phyloP scores from a whole-genome alignment of 2,113 vertebrate species.

The Madoqua kirkii region DNA sequence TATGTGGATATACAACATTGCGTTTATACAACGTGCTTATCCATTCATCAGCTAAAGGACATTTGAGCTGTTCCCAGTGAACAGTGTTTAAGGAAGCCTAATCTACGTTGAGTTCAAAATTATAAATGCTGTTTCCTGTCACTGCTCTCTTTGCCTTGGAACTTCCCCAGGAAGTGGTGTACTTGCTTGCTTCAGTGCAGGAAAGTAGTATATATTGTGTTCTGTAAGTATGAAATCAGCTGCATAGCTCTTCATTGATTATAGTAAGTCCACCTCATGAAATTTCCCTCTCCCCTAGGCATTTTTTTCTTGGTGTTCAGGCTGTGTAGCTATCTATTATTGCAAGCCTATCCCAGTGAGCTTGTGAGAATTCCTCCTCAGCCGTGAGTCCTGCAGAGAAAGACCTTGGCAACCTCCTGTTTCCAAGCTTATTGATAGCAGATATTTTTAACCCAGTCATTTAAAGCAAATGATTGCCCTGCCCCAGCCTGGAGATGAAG shows the following conservation, averaged over 20 bases:
- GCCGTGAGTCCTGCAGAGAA: background rate
- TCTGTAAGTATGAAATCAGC: background rate
- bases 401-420: background rate
- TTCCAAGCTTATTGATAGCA: background rate
- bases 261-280: background rate
- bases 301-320: background rate
- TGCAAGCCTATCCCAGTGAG: background rate
- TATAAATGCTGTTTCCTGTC: background rate
- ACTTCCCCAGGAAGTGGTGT: background rate
- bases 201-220: background rate
- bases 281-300: background rate
- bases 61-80: background rate
- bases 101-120: background rate
- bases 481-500: background rate
- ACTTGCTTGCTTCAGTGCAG: background rate
- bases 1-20: background rate
- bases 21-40: background rate
- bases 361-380: background rate
- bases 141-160: background rate
- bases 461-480: background rate
- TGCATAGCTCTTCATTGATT: background rate
- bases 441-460: background rate
- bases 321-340: background rate
- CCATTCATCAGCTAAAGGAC: background rate
- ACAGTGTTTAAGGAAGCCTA: background rate